Evolutionary conservation across 2,888 invertebrate species (phyloP), one percentile per base, ranked within the genome.

Genomic region (Dryococelus australis): DNA sequence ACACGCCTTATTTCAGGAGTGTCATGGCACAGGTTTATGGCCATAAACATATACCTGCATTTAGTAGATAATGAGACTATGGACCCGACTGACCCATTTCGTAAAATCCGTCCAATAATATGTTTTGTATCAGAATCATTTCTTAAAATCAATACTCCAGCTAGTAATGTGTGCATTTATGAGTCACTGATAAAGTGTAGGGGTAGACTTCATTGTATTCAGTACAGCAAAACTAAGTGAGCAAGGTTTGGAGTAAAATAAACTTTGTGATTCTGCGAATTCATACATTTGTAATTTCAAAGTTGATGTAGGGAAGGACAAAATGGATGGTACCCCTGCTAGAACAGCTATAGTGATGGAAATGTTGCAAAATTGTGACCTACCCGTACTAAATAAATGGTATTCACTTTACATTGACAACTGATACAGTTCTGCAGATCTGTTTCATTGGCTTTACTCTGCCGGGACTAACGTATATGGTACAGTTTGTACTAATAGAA

Each of bases 401-500:
- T 20, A 65, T 65, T 65, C 65, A 20, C 24, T 65, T 13, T 65
- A 65, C 65, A 65, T 65, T 65, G 65, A 65, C 65, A 65, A 65
- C 20, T 65, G 65, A 16, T 65, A 65, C 16, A 65, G 65, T 65
- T 65, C 65, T 47, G 6, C 47, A 47, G 47, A 47, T 47, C 47
- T 47, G 47, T 47, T 47, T 47, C 47, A 47, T 47, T 9, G 12
- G 47, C 47, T 47, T 12, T 47, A 47, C 47, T 47, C 47, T 47
- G 47, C 47, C 47, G 47, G 47, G 12, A 47, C 47, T 9, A 47
- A 47, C 12, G 47, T 53, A 6, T 65, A 26, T 24, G 78, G 78
- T 27, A 86, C 86, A 12, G 86, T 86, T 26, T 12, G 80, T 24
- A 27, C 47, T 28, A 65, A 65, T 20, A 27, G 86, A 47, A 47